Conservation (phyloP, 2,797 vertebrate species). For the Mormyrus proboscirostris region DNA sequence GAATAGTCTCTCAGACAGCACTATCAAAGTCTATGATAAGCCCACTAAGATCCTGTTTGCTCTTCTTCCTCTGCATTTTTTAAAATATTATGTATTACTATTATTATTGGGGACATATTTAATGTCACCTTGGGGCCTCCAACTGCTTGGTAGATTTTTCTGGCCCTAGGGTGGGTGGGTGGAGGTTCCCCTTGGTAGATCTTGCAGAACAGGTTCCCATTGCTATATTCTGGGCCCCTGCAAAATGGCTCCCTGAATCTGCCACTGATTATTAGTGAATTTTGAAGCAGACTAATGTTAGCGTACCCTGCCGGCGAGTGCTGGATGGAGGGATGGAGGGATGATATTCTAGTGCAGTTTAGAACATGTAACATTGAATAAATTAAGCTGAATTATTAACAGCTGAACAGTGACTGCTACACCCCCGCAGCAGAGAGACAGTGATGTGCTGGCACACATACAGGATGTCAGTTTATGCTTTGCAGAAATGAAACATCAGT, state of each 20-base stretch:
- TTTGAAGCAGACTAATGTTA: background rate
- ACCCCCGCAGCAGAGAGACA: background rate
- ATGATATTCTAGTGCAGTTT: background rate
- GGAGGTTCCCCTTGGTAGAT: background rate
- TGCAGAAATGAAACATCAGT: constrained; percentile 48
- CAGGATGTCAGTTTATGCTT: constrained; percentile 47
- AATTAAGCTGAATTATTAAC: background rate
- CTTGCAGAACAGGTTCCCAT: background rate
- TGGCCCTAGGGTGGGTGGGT: background rate
- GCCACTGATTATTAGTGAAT: background rate
- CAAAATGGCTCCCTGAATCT: background rate
- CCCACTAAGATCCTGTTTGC: background rate
- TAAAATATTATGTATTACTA: background rate
- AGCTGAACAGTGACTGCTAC: background rate
- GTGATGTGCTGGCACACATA: background rate
- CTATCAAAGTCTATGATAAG: background rate
- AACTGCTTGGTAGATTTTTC: background rate
- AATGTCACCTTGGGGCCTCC: background rate
- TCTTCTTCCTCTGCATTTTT: background rate
- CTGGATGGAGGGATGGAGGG: background rate
- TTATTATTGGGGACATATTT: background rate
- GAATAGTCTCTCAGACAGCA: background rate
- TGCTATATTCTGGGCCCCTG: background rate
- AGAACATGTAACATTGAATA: background rate
- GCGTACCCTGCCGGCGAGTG: background rate